Conservation (phyloP, 2,113 vertebrate genomes). For the Noturus placidus region DNA sequence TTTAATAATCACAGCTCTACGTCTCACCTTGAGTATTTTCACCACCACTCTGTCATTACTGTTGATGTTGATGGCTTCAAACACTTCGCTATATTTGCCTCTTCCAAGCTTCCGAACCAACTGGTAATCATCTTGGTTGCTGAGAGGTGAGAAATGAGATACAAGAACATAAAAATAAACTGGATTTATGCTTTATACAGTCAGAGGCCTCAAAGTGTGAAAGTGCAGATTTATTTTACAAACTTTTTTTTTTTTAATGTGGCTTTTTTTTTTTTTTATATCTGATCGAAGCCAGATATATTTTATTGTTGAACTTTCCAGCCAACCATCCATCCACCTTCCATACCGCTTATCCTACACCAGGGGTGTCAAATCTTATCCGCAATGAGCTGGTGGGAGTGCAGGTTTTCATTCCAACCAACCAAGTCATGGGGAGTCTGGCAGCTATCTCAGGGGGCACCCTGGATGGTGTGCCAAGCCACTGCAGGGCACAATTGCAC, state of each 20-base stretch:
- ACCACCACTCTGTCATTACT: conserved; percentile 98
- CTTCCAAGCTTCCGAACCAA: conserved; percentile 93
- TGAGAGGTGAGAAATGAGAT: conserved; percentile 61
- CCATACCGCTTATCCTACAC: too few relatives aligned
- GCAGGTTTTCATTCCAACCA: too few relatives aligned
- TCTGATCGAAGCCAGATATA: not conserved
- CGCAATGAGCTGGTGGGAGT: too few relatives aligned
- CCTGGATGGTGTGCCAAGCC: too few relatives aligned
- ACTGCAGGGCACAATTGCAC: too few relatives aligned
- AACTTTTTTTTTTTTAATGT: not conserved
- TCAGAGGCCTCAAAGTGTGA: not conserved
- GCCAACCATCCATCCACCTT: too few relatives aligned
- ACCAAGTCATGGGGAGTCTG: too few relatives aligned
- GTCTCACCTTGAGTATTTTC: conserved; percentile 96
- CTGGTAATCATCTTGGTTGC: conserved; percentile 98
- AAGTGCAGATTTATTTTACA: not conserved
- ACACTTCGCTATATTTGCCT: conserved; percentile 98
- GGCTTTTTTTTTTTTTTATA: too few relatives aligned
- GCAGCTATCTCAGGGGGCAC: too few relatives aligned
- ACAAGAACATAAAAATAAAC: conserved; percentile 23
- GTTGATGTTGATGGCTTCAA: conserved; percentile 98
- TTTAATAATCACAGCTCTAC: not conserved
- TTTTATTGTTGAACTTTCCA: not conserved
- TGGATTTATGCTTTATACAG: not conserved
- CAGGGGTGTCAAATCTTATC: too few relatives aligned